Evolutionary conservation across 2,113 vertebrate genomes (phyloP).

Genomic region (Nyctibius bracteatus): DNA sequence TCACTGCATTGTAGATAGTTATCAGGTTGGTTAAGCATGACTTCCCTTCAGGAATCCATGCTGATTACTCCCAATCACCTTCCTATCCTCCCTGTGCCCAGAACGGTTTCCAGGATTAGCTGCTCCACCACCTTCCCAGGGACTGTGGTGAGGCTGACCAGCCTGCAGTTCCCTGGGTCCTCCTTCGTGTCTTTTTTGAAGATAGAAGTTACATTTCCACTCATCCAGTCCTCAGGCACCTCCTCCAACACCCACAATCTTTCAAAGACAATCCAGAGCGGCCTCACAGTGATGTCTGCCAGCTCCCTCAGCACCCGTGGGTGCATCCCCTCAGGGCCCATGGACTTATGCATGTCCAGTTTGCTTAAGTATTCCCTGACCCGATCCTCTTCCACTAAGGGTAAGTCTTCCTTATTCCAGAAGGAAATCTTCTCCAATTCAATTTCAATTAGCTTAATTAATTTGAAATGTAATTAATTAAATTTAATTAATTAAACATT

Average conservation of each 20-base stretch:
- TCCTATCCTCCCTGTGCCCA: too few species aligned
- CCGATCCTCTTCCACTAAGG: neutral
- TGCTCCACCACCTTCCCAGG: too few species aligned
- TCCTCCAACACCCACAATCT: neutral
- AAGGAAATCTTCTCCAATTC: neutral
- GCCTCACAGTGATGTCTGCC: neutral
- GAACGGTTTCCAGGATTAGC: too few species aligned
- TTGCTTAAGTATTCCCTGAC: too few species aligned
- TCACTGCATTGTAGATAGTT: too few species aligned
- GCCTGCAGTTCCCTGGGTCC: too few species aligned
- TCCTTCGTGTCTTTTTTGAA: too few species aligned
- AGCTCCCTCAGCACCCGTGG: neutral
- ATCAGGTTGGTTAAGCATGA: neutral
- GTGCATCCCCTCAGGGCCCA: neutral
- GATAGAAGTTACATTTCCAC: rapidly evolving
- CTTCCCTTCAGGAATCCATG: neutral
- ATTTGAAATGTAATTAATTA: neutral
- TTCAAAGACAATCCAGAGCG: neutral
- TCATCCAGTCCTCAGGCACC: neutral
- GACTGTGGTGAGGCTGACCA: too few species aligned
- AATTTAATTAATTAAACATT: neutral
- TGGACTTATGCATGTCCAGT: rapidly evolving
- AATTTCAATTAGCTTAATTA: neutral
- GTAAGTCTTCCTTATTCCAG: neutral
- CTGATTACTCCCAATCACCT: too few species aligned